Evolutionary conservation across 2,113 vertebrate genomes (phyloP).

Genomic region (Misgurnus mizolepis): DNA sequence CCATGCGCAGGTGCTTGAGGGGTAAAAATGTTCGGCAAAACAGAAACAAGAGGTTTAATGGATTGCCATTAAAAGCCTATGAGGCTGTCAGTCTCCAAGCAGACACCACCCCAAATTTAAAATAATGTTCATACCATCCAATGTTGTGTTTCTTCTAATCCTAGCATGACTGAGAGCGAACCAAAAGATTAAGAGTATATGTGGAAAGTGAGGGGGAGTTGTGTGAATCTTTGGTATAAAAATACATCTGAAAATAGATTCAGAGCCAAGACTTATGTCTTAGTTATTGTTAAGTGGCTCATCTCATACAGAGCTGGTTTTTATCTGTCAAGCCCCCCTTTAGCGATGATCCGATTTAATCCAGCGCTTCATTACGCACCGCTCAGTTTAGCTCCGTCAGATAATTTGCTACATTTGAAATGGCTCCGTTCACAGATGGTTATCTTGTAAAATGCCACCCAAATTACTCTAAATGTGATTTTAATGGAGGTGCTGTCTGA

Average conservation of each 20-base stretch:
- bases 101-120: not conserved
- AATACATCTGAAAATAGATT: conserved; percentile 60
- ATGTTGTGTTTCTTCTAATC: not conserved
- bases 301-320: conserved; percentile 25
- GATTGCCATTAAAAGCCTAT: conserved; percentile 2
- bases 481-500: not conserved
- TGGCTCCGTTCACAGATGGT: conserved; percentile 1
- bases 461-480: conserved; percentile 1
- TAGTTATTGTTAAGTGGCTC: conserved; percentile 15
- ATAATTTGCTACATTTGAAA: conserved; percentile 9
- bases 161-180: conserved; percentile 9
- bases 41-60: not conserved
- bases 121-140: not conserved
- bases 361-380: conserved; percentile 33
- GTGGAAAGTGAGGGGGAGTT: conserved; percentile 56
- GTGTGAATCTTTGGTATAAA: conserved; percentile 58
- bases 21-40: conserved; percentile 18
- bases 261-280: conserved; percentile 12
- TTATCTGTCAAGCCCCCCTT: conserved; percentile 43
- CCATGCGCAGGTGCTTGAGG: not conserved
- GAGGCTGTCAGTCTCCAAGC: not conserved
- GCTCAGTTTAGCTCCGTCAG: conserved; percentile 52
- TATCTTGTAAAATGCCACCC: not conserved
- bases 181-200: conserved; percentile 35
- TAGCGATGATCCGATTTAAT: conserved; percentile 63